Evolutionary conservation across 2,888 invertebrate genomes (phyloP).

Genomic region (Rhagonycha fulva): DNA sequence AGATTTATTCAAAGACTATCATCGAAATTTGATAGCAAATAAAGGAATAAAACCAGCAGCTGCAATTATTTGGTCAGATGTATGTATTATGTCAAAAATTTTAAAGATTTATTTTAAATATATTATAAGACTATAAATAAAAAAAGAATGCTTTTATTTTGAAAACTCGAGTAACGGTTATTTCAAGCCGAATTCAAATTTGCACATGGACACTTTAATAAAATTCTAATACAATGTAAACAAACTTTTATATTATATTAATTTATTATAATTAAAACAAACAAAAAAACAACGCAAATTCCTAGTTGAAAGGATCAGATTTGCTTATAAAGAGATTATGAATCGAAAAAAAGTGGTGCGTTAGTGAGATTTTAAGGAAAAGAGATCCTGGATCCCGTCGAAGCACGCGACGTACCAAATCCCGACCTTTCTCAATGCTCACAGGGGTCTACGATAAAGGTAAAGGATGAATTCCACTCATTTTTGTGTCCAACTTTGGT

Average conservation of each 20-base stretch:
- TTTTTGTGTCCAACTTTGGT: slow-evolving; percentile 30
- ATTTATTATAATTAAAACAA: slow-evolving; percentile 6
- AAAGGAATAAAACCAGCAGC: slow-evolving; percentile 31
- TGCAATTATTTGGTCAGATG: slow-evolving; percentile 37
- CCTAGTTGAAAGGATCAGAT: slow-evolving; percentile 21
- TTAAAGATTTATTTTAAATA: slow-evolving; percentile 20
- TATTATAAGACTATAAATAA: slow-evolving; percentile 22
- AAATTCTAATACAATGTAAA: neutral
- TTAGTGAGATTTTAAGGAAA: slow-evolving; percentile 28
- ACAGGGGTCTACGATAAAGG: slow-evolving; percentile 28
- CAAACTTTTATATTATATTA: neutral
- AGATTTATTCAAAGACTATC: slow-evolving; percentile 25
- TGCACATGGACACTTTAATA: neutral
- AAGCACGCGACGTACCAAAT: slow-evolving; percentile 30
- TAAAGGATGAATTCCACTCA: slow-evolving; percentile 31
- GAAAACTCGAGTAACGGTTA: neutral
- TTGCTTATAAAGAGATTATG: slow-evolving; percentile 23
- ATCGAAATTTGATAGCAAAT: slow-evolving; percentile 23
- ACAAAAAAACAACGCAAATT: slow-evolving; percentile 3
- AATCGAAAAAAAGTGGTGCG: slow-evolving; percentile 24
- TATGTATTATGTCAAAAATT: slow-evolving; percentile 2
- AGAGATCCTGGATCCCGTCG: slow-evolving; percentile 17
- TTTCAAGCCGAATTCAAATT: neutral
- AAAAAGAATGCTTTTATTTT: slow-evolving; percentile 9
- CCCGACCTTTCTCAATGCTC: slow-evolving; percentile 27